A percentile compares a stretch with the other conserved stretches of the same genome.
Conservation (phyloP, 2,113 vertebrate genomes). For the Poeciliopsis prolifica region DNA sequence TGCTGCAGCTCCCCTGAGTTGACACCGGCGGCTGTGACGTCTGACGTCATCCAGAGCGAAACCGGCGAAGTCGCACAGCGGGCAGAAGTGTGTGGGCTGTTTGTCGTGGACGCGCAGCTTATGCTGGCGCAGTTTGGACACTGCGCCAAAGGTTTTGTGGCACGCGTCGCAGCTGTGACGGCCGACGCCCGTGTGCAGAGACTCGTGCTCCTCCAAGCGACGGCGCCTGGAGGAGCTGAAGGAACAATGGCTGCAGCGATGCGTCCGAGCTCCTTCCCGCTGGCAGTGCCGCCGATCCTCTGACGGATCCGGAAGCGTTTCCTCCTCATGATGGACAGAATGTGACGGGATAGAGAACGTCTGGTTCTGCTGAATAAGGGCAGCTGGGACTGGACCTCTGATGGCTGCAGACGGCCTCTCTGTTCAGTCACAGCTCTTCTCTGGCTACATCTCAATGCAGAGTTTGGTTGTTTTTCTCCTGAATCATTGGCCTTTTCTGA, state of each 20-base stretch:
- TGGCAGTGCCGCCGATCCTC: constrained; percentile 66
- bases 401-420: constrained; percentile 82
- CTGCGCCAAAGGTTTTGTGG: constrained; percentile 88
- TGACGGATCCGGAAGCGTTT: background rate
- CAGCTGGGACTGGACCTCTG: constrained; percentile 77
- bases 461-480: constrained; percentile 62
- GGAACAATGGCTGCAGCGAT: constrained; percentile 86
- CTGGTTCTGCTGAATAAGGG: constrained; percentile 80
- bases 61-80: constrained; percentile 88
- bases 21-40: constrained; percentile 90
- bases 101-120: constrained; percentile 89
- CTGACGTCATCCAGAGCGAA: constrained; percentile 89
- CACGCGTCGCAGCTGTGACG: constrained; percentile 86
- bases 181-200: constrained; percentile 89
- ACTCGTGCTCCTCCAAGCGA: constrained; percentile 90
- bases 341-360: constrained; percentile 80
- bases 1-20: constrained; percentile 84
- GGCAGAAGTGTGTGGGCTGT: constrained; percentile 88
- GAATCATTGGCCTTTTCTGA: constrained; percentile 1
- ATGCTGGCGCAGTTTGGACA: constrained; percentile 90
- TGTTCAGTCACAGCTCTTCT: constrained; percentile 81
- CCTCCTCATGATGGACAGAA: constrained; percentile 70
- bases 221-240: constrained; percentile 91
- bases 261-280: constrained; percentile 82
- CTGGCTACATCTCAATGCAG: constrained; percentile 86